Percentiles rank a stretch among this genome's conserved stretches.
phyloP scores from a whole-genome alignment of 2,113 vertebrate species.

The Mellivora capensis region DNA sequence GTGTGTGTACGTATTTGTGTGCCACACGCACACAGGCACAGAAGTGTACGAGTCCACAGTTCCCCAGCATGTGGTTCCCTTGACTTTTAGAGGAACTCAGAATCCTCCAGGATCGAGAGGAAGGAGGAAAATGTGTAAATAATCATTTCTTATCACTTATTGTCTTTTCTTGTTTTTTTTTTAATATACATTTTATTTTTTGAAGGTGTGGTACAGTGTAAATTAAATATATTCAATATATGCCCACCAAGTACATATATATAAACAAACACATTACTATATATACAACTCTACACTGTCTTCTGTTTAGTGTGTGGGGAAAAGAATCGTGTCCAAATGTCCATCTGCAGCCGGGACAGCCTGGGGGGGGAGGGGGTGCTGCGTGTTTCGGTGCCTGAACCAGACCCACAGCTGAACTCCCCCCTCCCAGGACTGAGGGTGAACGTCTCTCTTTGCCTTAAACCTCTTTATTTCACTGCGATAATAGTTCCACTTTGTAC shows the following conservation, averaged over 20 bases:
- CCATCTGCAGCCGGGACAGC: not conserved
- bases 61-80: not conserved
- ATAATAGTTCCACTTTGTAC: conserved; percentile 69
- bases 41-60: not conserved
- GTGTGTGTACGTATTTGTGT: not conserved
- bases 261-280: conserved; percentile 54
- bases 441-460: conserved; percentile 85
- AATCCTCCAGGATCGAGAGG: conserved; percentile 22
- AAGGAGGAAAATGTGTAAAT: conserved; percentile 68
- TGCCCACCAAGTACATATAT: conserved; percentile 53
- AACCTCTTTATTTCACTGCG: conserved; percentile 78
- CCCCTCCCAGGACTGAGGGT: conserved; percentile 30
- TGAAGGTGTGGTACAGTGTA: conserved; percentile 72
- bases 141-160: conserved; percentile 67
- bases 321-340: conserved; percentile 54
- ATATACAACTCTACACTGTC: conserved; percentile 22
- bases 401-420: not conserved
- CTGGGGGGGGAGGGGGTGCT: no score
- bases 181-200: conserved; percentile 69
- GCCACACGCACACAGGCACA: not conserved
- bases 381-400: not conserved
- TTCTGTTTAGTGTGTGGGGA: conserved; percentile 38
- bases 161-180: conserved; percentile 68
- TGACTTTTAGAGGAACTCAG: conserved; percentile 28
- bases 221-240: conserved; percentile 75